Conservation (phyloP, 2,113 vertebrate species). For the Aleadryas rufinucha region DNA sequence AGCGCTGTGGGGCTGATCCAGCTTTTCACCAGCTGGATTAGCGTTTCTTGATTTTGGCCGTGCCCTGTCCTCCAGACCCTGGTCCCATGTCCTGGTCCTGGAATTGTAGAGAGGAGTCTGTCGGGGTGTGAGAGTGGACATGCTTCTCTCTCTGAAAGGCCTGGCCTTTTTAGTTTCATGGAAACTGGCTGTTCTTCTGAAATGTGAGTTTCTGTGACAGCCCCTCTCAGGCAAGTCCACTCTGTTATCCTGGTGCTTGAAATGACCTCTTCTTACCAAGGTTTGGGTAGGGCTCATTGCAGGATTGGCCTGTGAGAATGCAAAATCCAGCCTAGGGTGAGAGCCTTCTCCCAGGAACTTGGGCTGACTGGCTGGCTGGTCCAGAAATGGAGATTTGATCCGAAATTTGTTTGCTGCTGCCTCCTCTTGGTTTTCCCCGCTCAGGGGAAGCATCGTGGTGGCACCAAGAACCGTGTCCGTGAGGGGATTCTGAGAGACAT, state of each 20-base stretch:
- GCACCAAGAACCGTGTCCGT: slow-evolving; percentile 82
- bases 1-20: slow-evolving; percentile 40
- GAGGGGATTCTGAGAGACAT: slow-evolving; percentile 91
- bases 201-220: slow-evolving; percentile 76
- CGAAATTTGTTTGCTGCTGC: slow-evolving; percentile 69
- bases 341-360: slow-evolving; percentile 54
- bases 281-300: slow-evolving; percentile 66
- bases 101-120: slow-evolving; percentile 76
- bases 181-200: slow-evolving; percentile 90
- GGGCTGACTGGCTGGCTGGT: slow-evolving; percentile 53
- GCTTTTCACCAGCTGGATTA: slow-evolving; percentile 31
- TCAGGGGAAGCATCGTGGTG: slow-evolving; percentile 57
- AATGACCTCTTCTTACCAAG: slow-evolving; percentile 65
- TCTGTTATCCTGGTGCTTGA: slow-evolving; percentile 78
- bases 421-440: slow-evolving; percentile 73
- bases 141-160: slow-evolving; percentile 89
- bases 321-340: slow-evolving; percentile 71
- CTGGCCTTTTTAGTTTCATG: slow-evolving; percentile 82
- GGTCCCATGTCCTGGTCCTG: slow-evolving; percentile 76
- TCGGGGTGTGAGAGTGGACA: slow-evolving; percentile 78
- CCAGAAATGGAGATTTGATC: slow-evolving; percentile 79
- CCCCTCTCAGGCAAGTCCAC: slow-evolving; percentile 79
- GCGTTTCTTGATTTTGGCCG: slow-evolving; percentile 53
- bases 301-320: slow-evolving; percentile 4
- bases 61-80: slow-evolving; percentile 65